phyloP scores from a whole-genome alignment of 64 coral and sea anemone species.

The Platygyra sinensis region DNA sequence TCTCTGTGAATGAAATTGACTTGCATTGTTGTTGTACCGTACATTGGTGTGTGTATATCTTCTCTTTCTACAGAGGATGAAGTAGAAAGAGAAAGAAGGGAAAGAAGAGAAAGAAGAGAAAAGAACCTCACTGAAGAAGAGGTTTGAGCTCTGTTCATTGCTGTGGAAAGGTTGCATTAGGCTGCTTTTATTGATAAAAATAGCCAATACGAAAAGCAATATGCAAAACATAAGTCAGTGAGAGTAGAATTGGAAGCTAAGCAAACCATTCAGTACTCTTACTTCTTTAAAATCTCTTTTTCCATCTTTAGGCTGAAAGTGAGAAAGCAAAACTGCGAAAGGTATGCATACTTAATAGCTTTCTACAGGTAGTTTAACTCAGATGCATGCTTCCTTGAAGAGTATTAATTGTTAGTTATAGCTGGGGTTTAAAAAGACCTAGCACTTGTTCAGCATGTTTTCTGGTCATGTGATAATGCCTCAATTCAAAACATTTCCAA shows the following conservation, averaged over 20 bases:
- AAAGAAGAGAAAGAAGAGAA: constrained; percentile 84
- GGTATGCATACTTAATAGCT: background rate
- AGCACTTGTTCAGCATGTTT: too few relatives aligned
- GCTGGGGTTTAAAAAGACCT: too few relatives aligned
- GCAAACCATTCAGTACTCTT: background rate
- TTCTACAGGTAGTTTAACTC: background rate
- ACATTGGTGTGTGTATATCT: background rate
- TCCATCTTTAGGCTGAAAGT: constrained; percentile 25
- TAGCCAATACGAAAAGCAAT: too few relatives aligned
- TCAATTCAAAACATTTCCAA: too few relatives aligned
- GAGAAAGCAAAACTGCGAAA: constrained; percentile 38
- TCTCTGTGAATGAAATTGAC: too few relatives aligned
- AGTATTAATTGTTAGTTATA: too few relatives aligned
- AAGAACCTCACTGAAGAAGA: constrained; percentile 69
- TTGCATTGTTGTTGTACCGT: too few relatives aligned
- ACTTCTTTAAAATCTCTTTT: background rate
- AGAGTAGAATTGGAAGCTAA: too few relatives aligned
- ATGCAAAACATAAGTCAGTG: too few relatives aligned
- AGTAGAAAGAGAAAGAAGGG: constrained; percentile 88
- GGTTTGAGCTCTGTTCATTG: background rate
- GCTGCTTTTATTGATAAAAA: too few relatives aligned
- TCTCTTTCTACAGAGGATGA: constrained; percentile 72
- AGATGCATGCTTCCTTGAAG: background rate
- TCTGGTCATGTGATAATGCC: too few relatives aligned
- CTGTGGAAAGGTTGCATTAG: background rate